These are phyloP conservation scores for Aphelenchoides besseyi DNA, from an alignment of 1,140 invertebrate genomes.

Conservation along the genomic window DNA sequence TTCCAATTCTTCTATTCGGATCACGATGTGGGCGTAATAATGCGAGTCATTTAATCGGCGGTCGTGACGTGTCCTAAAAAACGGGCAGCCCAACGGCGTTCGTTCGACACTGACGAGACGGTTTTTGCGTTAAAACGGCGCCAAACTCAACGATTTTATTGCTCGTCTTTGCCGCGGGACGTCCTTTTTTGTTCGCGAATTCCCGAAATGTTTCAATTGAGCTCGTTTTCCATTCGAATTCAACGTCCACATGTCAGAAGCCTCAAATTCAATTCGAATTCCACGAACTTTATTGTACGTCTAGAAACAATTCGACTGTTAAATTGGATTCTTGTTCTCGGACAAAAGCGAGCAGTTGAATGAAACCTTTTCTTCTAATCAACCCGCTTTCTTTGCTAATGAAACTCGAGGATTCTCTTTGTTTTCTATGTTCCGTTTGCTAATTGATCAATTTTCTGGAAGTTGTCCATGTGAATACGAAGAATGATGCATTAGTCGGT, in stretches of 20 bases:
- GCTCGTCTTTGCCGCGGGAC: neutral
- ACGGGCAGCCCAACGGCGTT: neutral
- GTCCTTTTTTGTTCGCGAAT: neutral
- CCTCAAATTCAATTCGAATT: neutral
- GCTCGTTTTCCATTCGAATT: neutral
- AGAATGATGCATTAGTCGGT: too few species aligned
- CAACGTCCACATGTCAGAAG: neutral
- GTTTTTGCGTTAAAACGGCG: neutral
- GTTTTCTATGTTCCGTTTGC: too few species aligned
- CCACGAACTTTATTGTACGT: neutral
- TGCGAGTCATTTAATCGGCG: neutral
- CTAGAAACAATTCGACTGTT: too few species aligned
- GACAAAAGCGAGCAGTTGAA: too few species aligned
- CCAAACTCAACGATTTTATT: constrained; percentile 2
- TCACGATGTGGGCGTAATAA: neutral
- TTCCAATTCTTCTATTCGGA: neutral
- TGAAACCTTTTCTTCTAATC: too few species aligned
- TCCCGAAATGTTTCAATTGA: neutral
- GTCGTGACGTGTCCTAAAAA: neutral
- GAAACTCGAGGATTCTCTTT: too few species aligned
- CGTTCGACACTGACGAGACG: neutral
- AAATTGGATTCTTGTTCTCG: too few species aligned
- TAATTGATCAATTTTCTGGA: too few species aligned
- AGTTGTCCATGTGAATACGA: too few species aligned
- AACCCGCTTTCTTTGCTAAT: too few species aligned